Base-by-base conservation (phyloP, 2,113 vertebrate species). In the Leucopsar rothschildi region DNA sequence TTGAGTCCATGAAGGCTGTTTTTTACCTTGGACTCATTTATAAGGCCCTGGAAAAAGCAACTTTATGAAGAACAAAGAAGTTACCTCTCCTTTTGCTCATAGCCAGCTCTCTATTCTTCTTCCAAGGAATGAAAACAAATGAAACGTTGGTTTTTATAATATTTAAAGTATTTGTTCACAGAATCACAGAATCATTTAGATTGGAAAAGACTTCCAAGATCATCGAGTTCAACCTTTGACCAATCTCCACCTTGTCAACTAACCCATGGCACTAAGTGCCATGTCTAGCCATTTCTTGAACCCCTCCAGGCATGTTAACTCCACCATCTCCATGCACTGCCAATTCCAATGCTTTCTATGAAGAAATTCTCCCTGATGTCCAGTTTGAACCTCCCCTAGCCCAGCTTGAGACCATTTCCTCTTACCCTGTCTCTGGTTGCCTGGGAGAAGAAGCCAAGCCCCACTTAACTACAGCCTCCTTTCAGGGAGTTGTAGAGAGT, bases 361-460 rank as follows among this genome's bases (percentile, higher is more conserved):
- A 47, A 76, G 39, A 53, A 82, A 55, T 47, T 61, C 11, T 53
- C 44, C 33, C 71, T 35, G 21, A 55, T 68, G 20, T 25, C 3
- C 3, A 45, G 4, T 33, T 5, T 55, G 29, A 68, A 76, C 24
- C 13, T 61, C 29, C 21, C 17, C 21, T 42, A 10, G 47, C 27
- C 9, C 17, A 82, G 24, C 25, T 13, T 18, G 11, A 60, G 47
- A 24, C 17, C 11, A 75, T 47, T 45, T 45, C 24, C 24, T 53
- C 53, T 47, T n/a, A 6, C 8, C 5, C 39, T 35, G 24, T 31
- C 61, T 3, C 24, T 53, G 17, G 24, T 1, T 47, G 39, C 24
- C 21, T 15, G 17, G 29, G 29, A 68, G 21, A 82, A 60, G 20
- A 31, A 28, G 45, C 18, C 0, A 0, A 29, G 5, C 5, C 11